Percentiles rank a stretch among this genome's conserved stretches.
Evolutionary conservation across 2,797 vertebrate genomes (phyloP).

Genomic region (Oceanodroma leucorhoa): DNA sequence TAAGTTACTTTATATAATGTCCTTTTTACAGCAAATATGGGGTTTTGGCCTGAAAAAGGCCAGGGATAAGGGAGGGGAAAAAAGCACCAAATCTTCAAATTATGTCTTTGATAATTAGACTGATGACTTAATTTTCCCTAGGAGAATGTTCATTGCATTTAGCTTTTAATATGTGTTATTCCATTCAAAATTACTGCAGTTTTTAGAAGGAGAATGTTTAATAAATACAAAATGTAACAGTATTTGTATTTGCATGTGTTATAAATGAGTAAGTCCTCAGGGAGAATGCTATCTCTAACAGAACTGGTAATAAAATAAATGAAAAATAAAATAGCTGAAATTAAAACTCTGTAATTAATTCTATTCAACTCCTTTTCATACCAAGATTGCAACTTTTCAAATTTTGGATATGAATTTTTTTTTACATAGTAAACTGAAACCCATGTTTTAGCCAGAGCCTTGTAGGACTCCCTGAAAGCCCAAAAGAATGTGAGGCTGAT

Average conservation of each 20-base stretch:
- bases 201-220: not conserved
- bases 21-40: accelerated
- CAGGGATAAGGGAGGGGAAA: not conserved
- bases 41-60: not conserved
- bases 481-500: not conserved
- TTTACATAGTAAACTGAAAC: not conserved
- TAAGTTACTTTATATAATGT: not conserved
- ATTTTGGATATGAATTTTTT: not conserved
- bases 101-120: not conserved
- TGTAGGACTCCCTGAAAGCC: not conserved
- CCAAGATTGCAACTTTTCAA: not conserved
- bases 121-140: not conserved
- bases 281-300: not conserved
- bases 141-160: not conserved
- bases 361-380: not conserved
- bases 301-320: not conserved
- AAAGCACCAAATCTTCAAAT: not conserved
- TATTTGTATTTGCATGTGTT: not conserved
- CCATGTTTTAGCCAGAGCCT: not conserved
- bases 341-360: not conserved
- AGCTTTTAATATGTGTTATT: not conserved
- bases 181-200: not conserved
- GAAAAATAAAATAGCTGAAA: not conserved
- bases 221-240: not conserved
- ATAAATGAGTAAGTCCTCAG: not conserved